Percentiles rank a stretch among this genome's conserved stretches.
Conservation (phyloP, 2,888 invertebrate genomes). For the Hypsopygia costalis region DNA sequence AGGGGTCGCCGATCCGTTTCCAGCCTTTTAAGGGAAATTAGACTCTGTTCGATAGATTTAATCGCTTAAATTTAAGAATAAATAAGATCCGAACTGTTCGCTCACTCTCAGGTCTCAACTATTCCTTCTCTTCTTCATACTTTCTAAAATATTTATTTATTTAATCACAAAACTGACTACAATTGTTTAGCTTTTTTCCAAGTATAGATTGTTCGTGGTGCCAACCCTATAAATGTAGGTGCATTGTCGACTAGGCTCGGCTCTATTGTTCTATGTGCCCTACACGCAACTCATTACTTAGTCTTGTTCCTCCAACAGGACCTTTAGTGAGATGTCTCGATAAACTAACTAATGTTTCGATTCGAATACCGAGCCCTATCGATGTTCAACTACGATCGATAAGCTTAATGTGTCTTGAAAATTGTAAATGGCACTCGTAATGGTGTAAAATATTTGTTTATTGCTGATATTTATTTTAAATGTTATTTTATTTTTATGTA, state of each 20-base stretch:
- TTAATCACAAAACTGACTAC: too few relatives aligned
- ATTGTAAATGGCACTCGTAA: not conserved
- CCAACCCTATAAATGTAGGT: constrained; percentile 26
- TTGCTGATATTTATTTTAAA: not conserved
- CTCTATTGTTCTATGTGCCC: constrained; percentile 35
- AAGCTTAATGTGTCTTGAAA: not conserved
- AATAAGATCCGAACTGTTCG: too few relatives aligned
- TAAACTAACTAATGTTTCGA: constrained; percentile 9
- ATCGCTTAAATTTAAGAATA: too few relatives aligned
- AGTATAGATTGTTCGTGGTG: too few relatives aligned
- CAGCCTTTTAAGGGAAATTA: too few relatives aligned
- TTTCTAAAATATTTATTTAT: too few relatives aligned
- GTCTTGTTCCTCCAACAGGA: constrained; percentile 20
- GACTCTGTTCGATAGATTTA: too few relatives aligned
- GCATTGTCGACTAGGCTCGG: constrained; percentile 37
- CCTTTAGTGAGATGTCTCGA: constrained; percentile 9
- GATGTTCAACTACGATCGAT: constrained; percentile 6
- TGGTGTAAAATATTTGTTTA: not conserved
- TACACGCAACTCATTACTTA: constrained; percentile 17
- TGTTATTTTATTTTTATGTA: too few relatives aligned
- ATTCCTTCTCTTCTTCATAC: too few relatives aligned
- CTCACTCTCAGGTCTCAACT: too few relatives aligned
- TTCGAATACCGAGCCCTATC: constrained; percentile 1
- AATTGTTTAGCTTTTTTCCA: too few relatives aligned
- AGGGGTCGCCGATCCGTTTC: too few relatives aligned